phyloP scores from a whole-genome alignment of 2,113 vertebrate species.

The Chloropsis hardwickii region DNA sequence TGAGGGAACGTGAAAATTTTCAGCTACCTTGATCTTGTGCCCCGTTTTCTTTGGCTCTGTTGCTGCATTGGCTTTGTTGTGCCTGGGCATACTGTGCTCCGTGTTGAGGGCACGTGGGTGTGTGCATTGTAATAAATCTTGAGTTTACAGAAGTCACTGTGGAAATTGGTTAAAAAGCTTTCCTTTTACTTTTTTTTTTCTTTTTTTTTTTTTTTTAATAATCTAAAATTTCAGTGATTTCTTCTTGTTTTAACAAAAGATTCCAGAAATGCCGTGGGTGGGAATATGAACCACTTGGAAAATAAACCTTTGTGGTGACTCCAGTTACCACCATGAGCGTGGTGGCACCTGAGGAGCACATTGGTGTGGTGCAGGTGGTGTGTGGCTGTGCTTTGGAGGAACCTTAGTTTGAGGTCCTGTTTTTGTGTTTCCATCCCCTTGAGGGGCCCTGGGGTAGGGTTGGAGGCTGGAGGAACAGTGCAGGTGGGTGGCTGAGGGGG shows the following conservation, averaged over 20 bases:
- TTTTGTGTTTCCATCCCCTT: not conserved
- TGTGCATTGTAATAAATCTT: not conserved
- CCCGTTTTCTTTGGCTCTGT: fast-evolving
- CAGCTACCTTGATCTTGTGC: not conserved
- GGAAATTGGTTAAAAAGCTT: not conserved
- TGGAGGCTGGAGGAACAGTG: not conserved
- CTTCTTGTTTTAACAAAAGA: not conserved
- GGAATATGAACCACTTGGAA: not conserved
- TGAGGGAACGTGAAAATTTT: not conserved
- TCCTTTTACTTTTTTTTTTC: not conserved
- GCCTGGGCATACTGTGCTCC: fast-evolving
- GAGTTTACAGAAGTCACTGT: not conserved
- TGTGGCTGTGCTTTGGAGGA: not conserved
- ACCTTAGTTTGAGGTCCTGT: not conserved
- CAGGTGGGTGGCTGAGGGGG: not conserved
- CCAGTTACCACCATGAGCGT: fast-evolving
- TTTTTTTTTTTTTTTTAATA: not conserved
- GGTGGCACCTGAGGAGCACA: not conserved
- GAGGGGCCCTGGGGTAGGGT: not conserved
- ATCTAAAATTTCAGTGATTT: not conserved
- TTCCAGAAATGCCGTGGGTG: not conserved
- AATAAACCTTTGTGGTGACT: fast-evolving
- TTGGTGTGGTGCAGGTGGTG: not conserved
- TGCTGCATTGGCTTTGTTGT: not conserved
- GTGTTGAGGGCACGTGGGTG: fast-evolving